Base-by-base conservation (phyloP, 2,797 vertebrate genomes). In the Nannoperca obscura region DNA sequence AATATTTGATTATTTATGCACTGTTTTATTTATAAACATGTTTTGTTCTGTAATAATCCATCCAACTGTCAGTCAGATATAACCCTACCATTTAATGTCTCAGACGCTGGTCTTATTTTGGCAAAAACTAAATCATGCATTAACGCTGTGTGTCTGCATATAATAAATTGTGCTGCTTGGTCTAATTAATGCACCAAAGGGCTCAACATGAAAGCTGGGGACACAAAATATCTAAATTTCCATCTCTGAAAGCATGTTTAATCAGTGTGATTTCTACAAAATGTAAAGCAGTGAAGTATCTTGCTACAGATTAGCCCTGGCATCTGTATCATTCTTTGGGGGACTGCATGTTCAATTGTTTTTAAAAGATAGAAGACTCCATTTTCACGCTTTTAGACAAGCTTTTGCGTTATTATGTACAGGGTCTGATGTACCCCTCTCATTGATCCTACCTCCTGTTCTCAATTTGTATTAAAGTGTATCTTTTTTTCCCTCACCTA, bases 221-320 rank as follows among this genome's bases (percentile, higher is more conserved):
- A 75, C 13, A 59, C 7, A 70, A 50, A 46, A 61, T 13, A 49
- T 57, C 24, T 17, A 50, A 15, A 53, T 69, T 38, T 73, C 30
- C 17, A 50, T 27, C 20, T 71, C 50, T 42, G 20, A 68, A 65
- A 62, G 27, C 1, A 64, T 53, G 42, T 77, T 27, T 50, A 47
- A 62, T 20, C 42, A n/a, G 20, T 69, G 64, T 62, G 11, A 69
- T 46, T 69, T 79, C 4, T 49, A 42, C n/a, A 63, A 38, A 76
- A 40, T 2, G 1, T 55, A 32, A 36, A 17, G 44, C 13, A 19
- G 62, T 62, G n/a, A 32, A 14, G 4, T 44, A 46, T 53, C 12
- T 47, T 49, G 38, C 47, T 9, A 4, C 20, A 36, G 40, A 63
- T 64, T 38, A 46, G 46, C 10, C 7, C 27, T 20, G 9, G 19